These are phyloP conservation scores for Karalla daura DNA, from an alignment of 2,797 vertebrate species.

Conservation along the genomic window DNA sequence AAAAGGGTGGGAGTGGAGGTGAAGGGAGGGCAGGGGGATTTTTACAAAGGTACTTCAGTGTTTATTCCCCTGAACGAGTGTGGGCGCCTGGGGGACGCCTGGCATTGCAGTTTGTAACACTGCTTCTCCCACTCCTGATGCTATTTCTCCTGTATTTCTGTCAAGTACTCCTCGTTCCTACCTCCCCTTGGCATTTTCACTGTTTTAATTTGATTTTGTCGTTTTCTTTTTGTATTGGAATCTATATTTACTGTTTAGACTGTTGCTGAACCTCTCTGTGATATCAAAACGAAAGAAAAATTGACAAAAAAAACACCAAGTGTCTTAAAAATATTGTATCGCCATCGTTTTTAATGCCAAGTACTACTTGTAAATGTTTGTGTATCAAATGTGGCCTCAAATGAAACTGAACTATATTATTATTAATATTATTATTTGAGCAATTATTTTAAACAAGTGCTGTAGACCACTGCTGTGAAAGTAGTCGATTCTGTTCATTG, in stretches of 20 bases:
- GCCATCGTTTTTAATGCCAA: constrained; percentile 93
- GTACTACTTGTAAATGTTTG: constrained; percentile 91
- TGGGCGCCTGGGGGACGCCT: constrained; percentile 59
- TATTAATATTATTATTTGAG: constrained; percentile 78
- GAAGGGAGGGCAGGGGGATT: constrained; percentile 51
- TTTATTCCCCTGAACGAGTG: constrained; percentile 71
- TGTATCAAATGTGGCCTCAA: constrained; percentile 92
- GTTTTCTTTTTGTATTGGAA: constrained; percentile 83
- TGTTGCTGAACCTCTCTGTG: constrained; percentile 90
- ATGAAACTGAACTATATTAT: constrained; percentile 84
- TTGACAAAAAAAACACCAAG: constrained; percentile 89
- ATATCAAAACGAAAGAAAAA: constrained; percentile 84
- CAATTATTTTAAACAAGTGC: constrained; percentile 87
- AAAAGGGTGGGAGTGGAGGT: constrained; percentile 42
- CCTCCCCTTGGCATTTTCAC: constrained; percentile 73
- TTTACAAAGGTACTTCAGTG: constrained; percentile 73
- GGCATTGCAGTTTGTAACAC: constrained; percentile 68
- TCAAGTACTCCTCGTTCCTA: constrained; percentile 65
- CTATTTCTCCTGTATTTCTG: constrained; percentile 47
- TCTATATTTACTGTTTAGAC: constrained; percentile 88
- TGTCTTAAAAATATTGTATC: constrained; percentile 95
- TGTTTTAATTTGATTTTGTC: constrained; percentile 61
- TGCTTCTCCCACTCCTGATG: constrained; percentile 48
- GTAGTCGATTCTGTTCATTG: constrained; percentile 88
- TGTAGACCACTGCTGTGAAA: constrained; percentile 91